phyloP scores from a whole-genome alignment of 2,888 invertebrate genomes.

The Diloba caeruleocephala region DNA sequence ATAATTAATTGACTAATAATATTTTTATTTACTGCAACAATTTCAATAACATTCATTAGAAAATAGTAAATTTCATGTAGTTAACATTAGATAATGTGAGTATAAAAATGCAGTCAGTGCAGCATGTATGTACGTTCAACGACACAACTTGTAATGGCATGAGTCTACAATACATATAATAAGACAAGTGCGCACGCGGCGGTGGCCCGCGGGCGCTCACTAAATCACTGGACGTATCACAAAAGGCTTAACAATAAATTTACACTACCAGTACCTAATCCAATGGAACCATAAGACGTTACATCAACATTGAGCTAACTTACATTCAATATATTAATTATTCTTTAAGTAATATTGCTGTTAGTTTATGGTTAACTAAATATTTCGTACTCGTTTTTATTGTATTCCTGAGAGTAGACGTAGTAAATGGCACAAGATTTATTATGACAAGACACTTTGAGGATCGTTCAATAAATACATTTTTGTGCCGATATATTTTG shows the following conservation, averaged over 20 bases:
- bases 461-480: slow-evolving; percentile 64
- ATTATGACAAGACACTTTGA: slow-evolving; percentile 85
- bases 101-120: slow-evolving; percentile 52
- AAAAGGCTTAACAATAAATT: slow-evolving; percentile 81
- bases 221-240: slow-evolving; percentile 87
- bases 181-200: slow-evolving; percentile 15
- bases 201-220: slow-evolving; percentile 41
- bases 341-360: slow-evolving; percentile 87
- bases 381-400: slow-evolving; percentile 74
- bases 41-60: slow-evolving; percentile 43
- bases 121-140: slow-evolving; percentile 44
- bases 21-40: slow-evolving; percentile 37
- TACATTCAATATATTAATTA: slow-evolving; percentile 85
- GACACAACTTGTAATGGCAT: slow-evolving; percentile 57
- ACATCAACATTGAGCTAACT: slow-evolving; percentile 88
- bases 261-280: slow-evolving; percentile 85
- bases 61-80: slow-evolving; percentile 47
- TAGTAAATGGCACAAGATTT: slow-evolving; percentile 85
- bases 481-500: slow-evolving; percentile 73
- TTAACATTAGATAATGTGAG: slow-evolving; percentile 51
- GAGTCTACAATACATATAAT: slow-evolving; percentile 52
- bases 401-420: slow-evolving; percentile 81
- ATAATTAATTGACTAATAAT: slow-evolving; percentile 41
- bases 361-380: slow-evolving; percentile 84
- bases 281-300: slow-evolving; percentile 87